These are phyloP conservation scores for Ictalurus furcatus DNA, from an alignment of 2,113 vertebrate species.

Conservation along the genomic window DNA sequence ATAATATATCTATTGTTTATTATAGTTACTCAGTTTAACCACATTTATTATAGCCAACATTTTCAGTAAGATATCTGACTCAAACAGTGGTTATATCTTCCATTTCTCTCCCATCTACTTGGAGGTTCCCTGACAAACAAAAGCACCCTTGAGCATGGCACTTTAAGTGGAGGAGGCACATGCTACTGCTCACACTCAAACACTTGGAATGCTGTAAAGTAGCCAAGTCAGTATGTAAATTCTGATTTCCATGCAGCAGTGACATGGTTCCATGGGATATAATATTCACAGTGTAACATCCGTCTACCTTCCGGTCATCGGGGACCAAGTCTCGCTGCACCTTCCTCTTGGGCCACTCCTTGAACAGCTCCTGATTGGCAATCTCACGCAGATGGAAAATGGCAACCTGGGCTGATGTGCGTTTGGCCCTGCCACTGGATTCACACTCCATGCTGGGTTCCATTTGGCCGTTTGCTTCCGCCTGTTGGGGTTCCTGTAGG, in stretches of 20 bases:
- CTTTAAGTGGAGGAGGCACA: too few species aligned
- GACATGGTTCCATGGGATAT: background rate
- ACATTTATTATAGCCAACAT: too few species aligned
- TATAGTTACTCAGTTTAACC: too few species aligned
- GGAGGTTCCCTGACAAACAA: too few species aligned
- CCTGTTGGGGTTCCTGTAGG: conserved; percentile 56
- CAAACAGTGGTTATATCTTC: background rate
- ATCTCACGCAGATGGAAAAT: conserved; percentile 90
- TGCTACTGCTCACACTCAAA: too few species aligned
- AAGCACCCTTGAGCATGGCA: too few species aligned
- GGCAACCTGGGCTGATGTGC: conserved; percentile 89
- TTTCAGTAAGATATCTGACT: too few species aligned
- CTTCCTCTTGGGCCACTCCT: conserved; percentile 94
- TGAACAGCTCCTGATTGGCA: conserved; percentile 85
- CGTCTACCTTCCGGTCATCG: conserved; percentile 80
- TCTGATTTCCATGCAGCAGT: background rate
- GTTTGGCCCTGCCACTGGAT: conserved; percentile 79
- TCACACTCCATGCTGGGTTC: conserved; percentile 74
- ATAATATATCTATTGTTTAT: too few species aligned
- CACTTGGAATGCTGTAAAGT: background rate
- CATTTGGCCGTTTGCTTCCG: conserved; percentile 68
- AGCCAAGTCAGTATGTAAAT: background rate
- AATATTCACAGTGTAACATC: background rate
- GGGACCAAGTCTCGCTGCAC: conserved; percentile 91
- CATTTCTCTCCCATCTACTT: too few species aligned